Percentiles rank a stretch among this genome's conserved stretches.
These are phyloP conservation scores for Drosophila nr. fundita DNA, from an alignment of 2,888 invertebrate genomes.

Conservation along the genomic window DNA sequence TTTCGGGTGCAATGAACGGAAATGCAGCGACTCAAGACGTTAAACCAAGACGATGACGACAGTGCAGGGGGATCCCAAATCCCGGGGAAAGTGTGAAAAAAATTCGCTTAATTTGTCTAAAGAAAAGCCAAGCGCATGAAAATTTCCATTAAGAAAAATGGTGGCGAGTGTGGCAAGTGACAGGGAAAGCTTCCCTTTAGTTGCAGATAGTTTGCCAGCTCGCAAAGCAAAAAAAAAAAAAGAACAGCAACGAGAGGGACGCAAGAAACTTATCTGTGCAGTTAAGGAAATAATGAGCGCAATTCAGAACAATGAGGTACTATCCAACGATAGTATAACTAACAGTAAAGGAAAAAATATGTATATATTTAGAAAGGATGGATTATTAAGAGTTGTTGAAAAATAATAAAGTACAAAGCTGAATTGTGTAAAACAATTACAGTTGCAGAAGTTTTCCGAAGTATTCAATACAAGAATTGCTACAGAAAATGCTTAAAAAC, in stretches of 20 bases:
- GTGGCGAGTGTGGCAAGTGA: constrained; percentile 69
- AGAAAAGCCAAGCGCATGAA: constrained; percentile 66
- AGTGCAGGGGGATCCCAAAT: constrained; percentile 43
- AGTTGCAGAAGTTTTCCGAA: background rate
- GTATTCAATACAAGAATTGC: background rate
- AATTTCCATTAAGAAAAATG: constrained; percentile 74
- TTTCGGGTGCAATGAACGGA: constrained; percentile 74
- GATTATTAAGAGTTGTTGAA: constrained; percentile 3
- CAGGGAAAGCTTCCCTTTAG: constrained; percentile 47
- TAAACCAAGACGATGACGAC: constrained; percentile 47
- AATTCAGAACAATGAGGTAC: constrained; percentile 43
- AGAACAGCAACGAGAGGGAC: constrained; percentile 2
- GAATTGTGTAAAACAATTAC: background rate
- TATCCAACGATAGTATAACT: constrained; percentile 33
- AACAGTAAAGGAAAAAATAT: background rate
- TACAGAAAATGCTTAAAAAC: background rate
- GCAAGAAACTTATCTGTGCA: constrained; percentile 42
- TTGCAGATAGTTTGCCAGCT: constrained; percentile 12
- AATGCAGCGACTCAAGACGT: constrained; percentile 65
- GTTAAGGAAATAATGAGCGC: constrained; percentile 56
- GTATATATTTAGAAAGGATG: background rate
- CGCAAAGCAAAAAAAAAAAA: background rate
- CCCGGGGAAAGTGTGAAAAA: constrained; percentile 56
- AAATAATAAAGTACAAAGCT: background rate
- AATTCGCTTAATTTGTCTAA: constrained; percentile 75